Base-by-base conservation (phyloP, 1,140 invertebrate species). In the Macrosteles quadrilineatus region DNA sequence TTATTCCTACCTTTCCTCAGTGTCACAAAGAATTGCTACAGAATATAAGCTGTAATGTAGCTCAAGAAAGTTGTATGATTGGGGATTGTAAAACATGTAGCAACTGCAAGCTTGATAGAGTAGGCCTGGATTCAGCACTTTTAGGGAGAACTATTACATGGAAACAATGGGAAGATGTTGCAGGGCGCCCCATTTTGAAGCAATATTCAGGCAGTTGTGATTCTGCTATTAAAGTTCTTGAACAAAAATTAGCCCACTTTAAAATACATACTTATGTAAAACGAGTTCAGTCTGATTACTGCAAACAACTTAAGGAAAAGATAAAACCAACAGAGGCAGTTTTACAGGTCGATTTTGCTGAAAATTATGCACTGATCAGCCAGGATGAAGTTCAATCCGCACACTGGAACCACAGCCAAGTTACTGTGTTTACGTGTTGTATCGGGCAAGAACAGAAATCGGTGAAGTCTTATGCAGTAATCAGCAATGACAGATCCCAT, bases 331-430 rank as follows among this genome's bases (percentile, higher is more conserved):
- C 6, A 11, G 50, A 55, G 19, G 50, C 50, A 21, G 50, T 55
- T 17, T 11, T 55, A 9, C 50, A 9, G 19, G 6, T 55, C 6
- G 50, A 55, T 55, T 55, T 55, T 55, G 50, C 50, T 6, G 50
- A 55, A 25, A 55, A 55, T 25, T 55, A 55, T 55, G 50, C 50
- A 6, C 19, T 55, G 23, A 19, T 55, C 6, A 55, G 50, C 23
- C 50, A 55, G 19, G 50, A 55, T 55, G 50, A 55, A 25, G 19
- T 55, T 55, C n/a, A n/a, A n/a, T n/a, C n/a, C n/a, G n/a, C n/a
- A 21, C 50, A 55, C 19, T 55, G 50, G 50, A 11, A 4, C 19
- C 50, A 55, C 50, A 55, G 4, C 6, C 50, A 55, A 21, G 23
- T 55, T 4, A 55, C 17, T 55, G 9, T 55, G 9, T 55, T 55